Evolutionary conservation across 2,113 vertebrate species (phyloP), one percentile per base, ranked within the genome.

Genomic region (Sterna hirundo): DNA sequence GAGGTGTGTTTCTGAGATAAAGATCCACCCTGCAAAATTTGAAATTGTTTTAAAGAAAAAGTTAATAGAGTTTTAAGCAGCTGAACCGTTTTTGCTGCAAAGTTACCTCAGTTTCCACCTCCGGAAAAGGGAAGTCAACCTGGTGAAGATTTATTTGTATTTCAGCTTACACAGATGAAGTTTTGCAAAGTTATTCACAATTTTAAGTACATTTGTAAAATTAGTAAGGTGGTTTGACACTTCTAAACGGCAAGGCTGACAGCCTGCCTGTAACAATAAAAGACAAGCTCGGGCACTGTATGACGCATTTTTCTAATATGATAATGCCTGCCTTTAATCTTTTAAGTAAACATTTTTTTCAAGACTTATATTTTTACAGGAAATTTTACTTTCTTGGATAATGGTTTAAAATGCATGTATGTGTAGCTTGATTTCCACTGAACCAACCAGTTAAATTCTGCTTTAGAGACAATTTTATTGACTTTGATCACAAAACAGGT

Each of bases 261-360:
- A 72, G 32, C 36, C 84, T 93, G 44, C 42, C 83, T 3, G 0
- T 68, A 44, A 58, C 34, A 82, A 40, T 83, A 44, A 71, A 92
- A 78, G 32, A 65, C 85, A 70, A 94, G 57, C 55, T 40, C 61
- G 57, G 61, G 69, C 61, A 84, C 17, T 55, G 40, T 20, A 14
- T 82, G 90, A 52, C 2, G 3, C 3, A 2, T 94, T 94, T 94
- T 82, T 79, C 69, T 92, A 29, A 55, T 66, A 40, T 19, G 65
- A 21, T 83, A 89, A 79, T n/a, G 13, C 80, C 30, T 75, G 29
- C 52, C 25, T 91, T 96, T 94, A 91, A 85, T 84, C 62, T 87
- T 89, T 87, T 65, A 79, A 84, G 55, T 76, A 92, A 96, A 91
- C 47, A 38, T 36, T 91, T 93, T 80, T 80, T 91, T 79, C 57